Percentiles rank a stretch among this genome's conserved stretches.
Evolutionary conservation across 1,140 invertebrate genomes (phyloP).

Genomic region (Steinernema feltiae): DNA sequence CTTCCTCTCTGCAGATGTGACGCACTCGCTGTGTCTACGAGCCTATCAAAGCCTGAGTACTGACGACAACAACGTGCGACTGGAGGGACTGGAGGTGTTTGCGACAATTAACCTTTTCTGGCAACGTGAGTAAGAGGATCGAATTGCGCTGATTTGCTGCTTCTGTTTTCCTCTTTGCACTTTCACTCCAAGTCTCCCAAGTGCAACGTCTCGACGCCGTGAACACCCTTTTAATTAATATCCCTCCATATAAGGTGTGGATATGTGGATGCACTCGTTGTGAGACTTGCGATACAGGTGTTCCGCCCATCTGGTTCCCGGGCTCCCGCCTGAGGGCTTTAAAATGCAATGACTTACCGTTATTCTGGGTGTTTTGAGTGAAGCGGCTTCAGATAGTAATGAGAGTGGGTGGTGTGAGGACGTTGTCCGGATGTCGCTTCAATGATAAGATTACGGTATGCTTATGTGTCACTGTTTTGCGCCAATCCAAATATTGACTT

Average conservation of each 20-base stretch:
- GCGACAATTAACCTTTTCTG: background rate
- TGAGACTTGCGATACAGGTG: background rate
- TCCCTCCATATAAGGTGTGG: background rate
- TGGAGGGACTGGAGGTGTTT: too few species aligned
- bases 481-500: too few species aligned
- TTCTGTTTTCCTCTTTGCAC: slow-evolving; percentile 3
- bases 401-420: too few species aligned
- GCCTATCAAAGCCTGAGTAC: background rate
- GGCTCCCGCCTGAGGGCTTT: background rate
- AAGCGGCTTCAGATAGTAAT: too few species aligned
- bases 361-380: too few species aligned
- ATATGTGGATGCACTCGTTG: background rate
- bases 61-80: too few species aligned
- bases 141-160: background rate
- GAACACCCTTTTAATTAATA: slow-evolving; percentile 15
- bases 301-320: background rate
- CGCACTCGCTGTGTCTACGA: background rate
- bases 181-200: background rate
- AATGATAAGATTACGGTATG: too few species aligned
- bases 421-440: too few species aligned
- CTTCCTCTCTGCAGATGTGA: background rate
- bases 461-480: too few species aligned
- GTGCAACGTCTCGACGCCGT: background rate
- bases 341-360: too few species aligned
- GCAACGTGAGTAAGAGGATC: too few species aligned